These are phyloP conservation scores for Eulacestoma nigropectus DNA, from an alignment of 2,113 vertebrate species.

Conservation along the genomic window DNA sequence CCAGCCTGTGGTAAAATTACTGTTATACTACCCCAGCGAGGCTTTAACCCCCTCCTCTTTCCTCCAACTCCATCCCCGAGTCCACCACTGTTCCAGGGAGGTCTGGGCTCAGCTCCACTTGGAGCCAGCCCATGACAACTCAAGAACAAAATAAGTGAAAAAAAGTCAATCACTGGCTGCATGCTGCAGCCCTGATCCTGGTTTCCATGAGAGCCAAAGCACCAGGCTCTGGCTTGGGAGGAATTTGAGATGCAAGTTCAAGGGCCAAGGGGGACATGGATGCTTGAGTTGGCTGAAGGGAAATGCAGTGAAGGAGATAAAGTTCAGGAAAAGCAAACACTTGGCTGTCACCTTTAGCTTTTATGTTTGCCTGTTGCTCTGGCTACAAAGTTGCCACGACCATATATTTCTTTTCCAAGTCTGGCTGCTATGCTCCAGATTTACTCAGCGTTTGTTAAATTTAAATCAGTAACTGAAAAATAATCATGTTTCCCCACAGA, in stretches of 20 bases:
- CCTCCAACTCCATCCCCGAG: not conserved
- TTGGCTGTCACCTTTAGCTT: not conserved
- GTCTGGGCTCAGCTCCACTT: constrained; percentile 47
- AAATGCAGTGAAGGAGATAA: constrained; percentile 9
- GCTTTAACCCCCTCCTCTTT: not conserved
- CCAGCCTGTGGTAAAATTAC: not conserved
- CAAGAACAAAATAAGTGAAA: constrained; percentile 29
- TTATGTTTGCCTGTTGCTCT: constrained; percentile 1
- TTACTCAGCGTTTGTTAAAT: not conserved
- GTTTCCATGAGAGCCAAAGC: constrained; percentile 20
- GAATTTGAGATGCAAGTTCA: constrained; percentile 11
- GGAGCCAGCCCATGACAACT: constrained; percentile 2
- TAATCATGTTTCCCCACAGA: not conserved
- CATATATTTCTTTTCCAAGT: not conserved
- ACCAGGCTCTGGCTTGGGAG: not conserved
- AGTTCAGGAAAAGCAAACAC: constrained; percentile 39
- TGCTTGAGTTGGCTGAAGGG: not conserved
- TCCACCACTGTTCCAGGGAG: not conserved
- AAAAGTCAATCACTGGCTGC: constrained; percentile 5
- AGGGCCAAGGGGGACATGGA: constrained; percentile 28
- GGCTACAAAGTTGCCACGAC: constrained; percentile 9
- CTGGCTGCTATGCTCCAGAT: not conserved
- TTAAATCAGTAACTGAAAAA: not conserved
- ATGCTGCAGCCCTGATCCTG: not conserved
- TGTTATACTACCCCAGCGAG: fast-evolving